These are phyloP conservation scores for Andrena fulva DNA, from an alignment of 2,888 invertebrate species.

Conservation along the genomic window DNA sequence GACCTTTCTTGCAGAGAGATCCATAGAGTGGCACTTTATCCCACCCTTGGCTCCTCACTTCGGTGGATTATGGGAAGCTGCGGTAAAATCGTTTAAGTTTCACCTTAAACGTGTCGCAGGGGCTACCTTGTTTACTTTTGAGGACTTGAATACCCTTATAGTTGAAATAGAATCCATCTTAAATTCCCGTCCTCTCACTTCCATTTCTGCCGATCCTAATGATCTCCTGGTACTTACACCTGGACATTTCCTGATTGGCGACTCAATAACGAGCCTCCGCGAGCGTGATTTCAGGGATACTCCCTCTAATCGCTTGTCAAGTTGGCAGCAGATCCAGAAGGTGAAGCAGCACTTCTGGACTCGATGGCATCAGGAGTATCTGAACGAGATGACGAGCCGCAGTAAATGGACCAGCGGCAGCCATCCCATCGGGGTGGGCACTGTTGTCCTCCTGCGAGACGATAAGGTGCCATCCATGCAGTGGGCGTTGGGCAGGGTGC, in stretches of 20 bases:
- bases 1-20: not conserved
- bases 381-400: constrained; percentile 4
- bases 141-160: too few relatives aligned
- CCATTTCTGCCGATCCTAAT: too few relatives aligned
- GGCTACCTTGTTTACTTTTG: too few relatives aligned
- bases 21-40: not conserved
- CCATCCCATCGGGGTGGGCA: not conserved
- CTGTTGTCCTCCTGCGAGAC: not conserved
- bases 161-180: too few relatives aligned
- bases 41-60: not conserved
- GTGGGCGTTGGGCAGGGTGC: not conserved
- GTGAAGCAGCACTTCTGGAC: constrained; percentile 14
- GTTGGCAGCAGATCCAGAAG: constrained; percentile 3
- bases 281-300: constrained; percentile 7
- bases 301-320: not conserved
- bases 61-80: too few relatives aligned
- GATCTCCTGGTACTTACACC: too few relatives aligned
- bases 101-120: too few relatives aligned
- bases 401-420: not conserved
- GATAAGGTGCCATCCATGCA: constrained; percentile 13
- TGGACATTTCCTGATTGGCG: not conserved
- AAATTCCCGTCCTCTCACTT: too few relatives aligned
- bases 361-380: constrained; percentile 8
- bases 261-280: constrained; percentile 1
- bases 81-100: too few relatives aligned